Conservation (phyloP, 2,113 vertebrate species). For the Symphodus melops region DNA sequence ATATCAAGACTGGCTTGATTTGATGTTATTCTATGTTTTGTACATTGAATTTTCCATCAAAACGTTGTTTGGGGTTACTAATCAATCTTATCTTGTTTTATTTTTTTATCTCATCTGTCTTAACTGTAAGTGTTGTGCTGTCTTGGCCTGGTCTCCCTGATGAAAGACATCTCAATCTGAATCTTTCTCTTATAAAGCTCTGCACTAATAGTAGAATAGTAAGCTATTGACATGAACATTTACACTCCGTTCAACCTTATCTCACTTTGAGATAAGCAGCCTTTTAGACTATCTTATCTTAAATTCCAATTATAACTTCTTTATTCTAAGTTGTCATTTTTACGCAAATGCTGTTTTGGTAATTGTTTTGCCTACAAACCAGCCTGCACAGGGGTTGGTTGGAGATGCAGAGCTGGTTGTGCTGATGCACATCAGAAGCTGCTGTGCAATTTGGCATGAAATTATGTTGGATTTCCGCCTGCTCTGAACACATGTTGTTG, state of each 20-base stretch:
- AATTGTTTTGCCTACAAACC: neutral
- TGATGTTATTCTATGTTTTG: no score
- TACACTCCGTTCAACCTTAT: slow-evolving; percentile 4
- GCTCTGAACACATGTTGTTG: slow-evolving; percentile 11
- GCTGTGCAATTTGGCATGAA: slow-evolving; percentile 30
- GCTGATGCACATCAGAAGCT: slow-evolving; percentile 6
- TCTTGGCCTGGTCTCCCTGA: neutral
- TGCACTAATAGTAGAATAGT: slow-evolving; percentile 17
- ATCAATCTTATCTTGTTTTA: no score
- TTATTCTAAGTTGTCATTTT: neutral
- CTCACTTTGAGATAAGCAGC: slow-evolving; percentile 1
- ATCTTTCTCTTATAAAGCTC: no score
- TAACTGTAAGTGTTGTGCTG: neutral
- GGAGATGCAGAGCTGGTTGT: neutral
- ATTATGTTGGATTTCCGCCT: slow-evolving; percentile 3
- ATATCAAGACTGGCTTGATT: no score
- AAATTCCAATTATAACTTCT: no score
- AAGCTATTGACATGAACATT: slow-evolving; percentile 3
- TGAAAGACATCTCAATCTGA: neutral
- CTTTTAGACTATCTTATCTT: neutral
- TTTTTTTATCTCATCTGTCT: no score
- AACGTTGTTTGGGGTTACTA: no score
- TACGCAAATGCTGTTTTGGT: neutral
- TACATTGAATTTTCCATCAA: no score
- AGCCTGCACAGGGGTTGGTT: neutral